A percentile compares a stretch with the other conserved stretches of the same genome.
Conservation (phyloP, 2,888 invertebrate genomes). For the Furcula furcula region DNA sequence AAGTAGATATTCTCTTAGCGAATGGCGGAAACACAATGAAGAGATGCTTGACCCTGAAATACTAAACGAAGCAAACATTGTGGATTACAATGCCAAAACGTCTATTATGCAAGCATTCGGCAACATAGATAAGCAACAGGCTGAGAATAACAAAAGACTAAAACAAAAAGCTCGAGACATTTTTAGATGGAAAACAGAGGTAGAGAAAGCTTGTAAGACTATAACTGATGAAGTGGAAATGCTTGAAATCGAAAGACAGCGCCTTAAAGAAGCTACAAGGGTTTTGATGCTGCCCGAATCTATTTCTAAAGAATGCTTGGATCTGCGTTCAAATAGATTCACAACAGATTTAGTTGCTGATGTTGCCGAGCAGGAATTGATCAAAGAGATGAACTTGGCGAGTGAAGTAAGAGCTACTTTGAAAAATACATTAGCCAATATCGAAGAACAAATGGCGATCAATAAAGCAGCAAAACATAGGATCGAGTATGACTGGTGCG, state of each 20-base stretch:
- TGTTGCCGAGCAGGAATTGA: constrained; percentile 88
- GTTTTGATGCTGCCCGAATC: constrained; percentile 87
- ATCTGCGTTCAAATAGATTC: constrained; percentile 85
- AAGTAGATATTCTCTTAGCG: constrained; percentile 86
- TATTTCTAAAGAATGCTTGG: constrained; percentile 89
- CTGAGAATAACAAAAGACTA: constrained; percentile 84
- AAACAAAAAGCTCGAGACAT: constrained; percentile 85
- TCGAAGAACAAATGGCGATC: constrained; percentile 86
- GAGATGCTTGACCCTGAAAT: constrained; percentile 72
- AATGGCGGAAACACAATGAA: constrained; percentile 86
- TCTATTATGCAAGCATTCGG: constrained; percentile 84
- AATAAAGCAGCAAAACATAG: constrained; percentile 91
- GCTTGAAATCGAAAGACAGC: constrained; percentile 85
- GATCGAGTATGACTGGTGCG: constrained; percentile 95
- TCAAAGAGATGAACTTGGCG: constrained; percentile 87
- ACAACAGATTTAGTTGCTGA: constrained; percentile 89
- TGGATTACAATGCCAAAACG: constrained; percentile 83
- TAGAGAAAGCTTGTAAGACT: constrained; percentile 85
- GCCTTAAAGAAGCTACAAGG: constrained; percentile 85
- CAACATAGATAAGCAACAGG: constrained; percentile 85
- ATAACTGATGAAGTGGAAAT: constrained; percentile 86
- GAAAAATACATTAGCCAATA: constrained; percentile 83
- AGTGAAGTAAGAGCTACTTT: constrained; percentile 85
- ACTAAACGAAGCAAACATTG: constrained; percentile 79
- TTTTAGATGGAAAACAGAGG: constrained; percentile 88